A percentile compares a stretch with the other conserved stretches of the same genome.
These are phyloP conservation scores for Parnassius apollo DNA, from an alignment of 2,888 invertebrate genomes.

Conservation along the genomic window DNA sequence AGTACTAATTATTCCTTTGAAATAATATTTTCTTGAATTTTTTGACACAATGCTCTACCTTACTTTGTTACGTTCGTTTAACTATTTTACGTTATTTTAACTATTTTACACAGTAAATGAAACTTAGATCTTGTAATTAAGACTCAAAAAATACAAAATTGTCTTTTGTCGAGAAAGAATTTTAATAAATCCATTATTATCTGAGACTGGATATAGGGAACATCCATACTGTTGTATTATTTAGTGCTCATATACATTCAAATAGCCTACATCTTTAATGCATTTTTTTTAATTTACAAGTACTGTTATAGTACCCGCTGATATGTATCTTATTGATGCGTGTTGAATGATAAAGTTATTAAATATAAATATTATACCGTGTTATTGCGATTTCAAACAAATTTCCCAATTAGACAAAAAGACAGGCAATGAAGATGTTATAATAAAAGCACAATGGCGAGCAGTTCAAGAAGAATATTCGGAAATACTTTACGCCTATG, in stretches of 20 bases:
- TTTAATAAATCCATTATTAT: background rate
- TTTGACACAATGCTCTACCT: background rate
- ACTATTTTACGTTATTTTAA: background rate
- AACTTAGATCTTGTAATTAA: slow-evolving; percentile 5
- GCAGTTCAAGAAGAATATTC: slow-evolving; percentile 3
- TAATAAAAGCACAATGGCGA: slow-evolving; percentile 2
- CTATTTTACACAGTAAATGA: slow-evolving; percentile 3
- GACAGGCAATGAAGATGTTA: background rate
- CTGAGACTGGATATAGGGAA: slow-evolving; percentile 7
- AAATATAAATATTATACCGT: background rate
- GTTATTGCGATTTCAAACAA: slow-evolving; percentile 6
- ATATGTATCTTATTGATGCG: slow-evolving; percentile 11
- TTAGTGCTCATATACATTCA: background rate
- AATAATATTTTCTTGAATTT: background rate
- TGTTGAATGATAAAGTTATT: slow-evolving; percentile 7
- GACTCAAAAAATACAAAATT: slow-evolving; percentile 3
- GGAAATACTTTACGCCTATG: slow-evolving; percentile 6
- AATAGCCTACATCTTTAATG: background rate
- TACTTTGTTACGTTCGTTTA: background rate
- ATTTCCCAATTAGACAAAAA: background rate
- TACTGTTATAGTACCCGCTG: background rate
- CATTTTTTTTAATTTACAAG: background rate
- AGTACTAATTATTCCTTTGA: background rate
- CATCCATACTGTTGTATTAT: background rate
- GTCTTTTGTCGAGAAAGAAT: background rate